phyloP scores from a whole-genome alignment of 2,113 vertebrate genomes.

The Tyrannus savana region DNA sequence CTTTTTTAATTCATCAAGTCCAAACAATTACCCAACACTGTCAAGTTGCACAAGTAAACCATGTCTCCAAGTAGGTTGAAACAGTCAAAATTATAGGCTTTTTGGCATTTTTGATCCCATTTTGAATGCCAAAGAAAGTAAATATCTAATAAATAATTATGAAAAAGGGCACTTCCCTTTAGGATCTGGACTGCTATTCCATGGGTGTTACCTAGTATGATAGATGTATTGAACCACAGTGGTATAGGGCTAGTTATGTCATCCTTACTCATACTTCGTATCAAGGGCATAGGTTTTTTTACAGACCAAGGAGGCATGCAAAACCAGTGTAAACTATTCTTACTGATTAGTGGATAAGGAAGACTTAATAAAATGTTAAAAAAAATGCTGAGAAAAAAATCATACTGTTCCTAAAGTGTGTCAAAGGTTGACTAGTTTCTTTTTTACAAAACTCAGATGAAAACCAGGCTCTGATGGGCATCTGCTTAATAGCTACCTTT shows the following conservation, averaged over 20 bases:
- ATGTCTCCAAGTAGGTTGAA: neutral
- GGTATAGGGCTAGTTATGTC: neutral
- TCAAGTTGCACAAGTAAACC: neutral
- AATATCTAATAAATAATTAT: neutral
- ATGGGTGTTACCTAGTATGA: neutral
- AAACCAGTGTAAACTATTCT: neutral
- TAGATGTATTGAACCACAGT: neutral
- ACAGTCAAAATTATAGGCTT: neutral
- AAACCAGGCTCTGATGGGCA: neutral
- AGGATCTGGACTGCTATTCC: neutral
- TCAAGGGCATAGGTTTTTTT: neutral
- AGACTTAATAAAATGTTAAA: neutral
- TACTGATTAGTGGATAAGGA: neutral
- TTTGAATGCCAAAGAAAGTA: neutral
- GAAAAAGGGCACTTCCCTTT: neutral
- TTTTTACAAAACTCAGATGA: neutral
- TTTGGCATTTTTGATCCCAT: neutral
- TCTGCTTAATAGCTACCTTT: neutral
- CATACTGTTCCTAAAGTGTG: neutral
- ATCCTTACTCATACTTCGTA: neutral
- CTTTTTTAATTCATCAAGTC: neutral
- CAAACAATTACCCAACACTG: neutral
- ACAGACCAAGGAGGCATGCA: neutral
- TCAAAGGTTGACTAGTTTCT: neutral
- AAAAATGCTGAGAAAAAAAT: neutral